Percentiles rank a stretch among this genome's conserved stretches.
These are phyloP conservation scores for Bubalus kerabau DNA, from an alignment of 2,113 vertebrate genomes.

Conservation along the genomic window DNA sequence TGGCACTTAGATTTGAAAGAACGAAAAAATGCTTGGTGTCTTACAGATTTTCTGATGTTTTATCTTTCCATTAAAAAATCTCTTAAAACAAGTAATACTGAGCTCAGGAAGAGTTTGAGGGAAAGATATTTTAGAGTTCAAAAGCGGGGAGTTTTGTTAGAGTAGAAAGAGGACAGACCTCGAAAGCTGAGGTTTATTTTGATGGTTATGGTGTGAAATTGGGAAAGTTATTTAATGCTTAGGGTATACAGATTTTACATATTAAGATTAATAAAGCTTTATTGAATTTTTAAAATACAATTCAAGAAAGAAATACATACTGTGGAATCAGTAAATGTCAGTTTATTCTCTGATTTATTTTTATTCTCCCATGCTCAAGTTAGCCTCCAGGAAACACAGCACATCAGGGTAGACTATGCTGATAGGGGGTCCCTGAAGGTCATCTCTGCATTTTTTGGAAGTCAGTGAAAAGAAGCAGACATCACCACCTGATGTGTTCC, in stretches of 20 bases:
- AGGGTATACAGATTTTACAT: background rate
- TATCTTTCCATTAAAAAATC: background rate
- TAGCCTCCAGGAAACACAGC: background rate
- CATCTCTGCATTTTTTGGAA: background rate
- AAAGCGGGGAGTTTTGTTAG: background rate
- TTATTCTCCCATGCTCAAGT: background rate
- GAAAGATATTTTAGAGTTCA: background rate
- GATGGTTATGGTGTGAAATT: background rate
- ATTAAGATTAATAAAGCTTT: background rate
- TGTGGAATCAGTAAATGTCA: background rate
- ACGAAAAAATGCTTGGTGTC: background rate
- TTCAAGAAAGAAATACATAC: background rate
- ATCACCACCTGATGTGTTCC: fast-evolving
- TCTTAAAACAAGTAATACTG: background rate
- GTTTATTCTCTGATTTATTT: background rate
- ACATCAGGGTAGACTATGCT: background rate
- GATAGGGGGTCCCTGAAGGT: fast-evolving
- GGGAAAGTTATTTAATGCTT: background rate
- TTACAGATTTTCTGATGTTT: background rate
- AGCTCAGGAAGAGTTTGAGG: background rate
- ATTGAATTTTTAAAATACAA: background rate
- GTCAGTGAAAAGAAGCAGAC: background rate
- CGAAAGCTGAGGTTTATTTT: background rate
- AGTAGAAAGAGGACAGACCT: background rate
- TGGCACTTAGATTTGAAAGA: background rate